Conservation (phyloP, 2,797 vertebrate species). For the Oreonectes daqikongensis region DNA sequence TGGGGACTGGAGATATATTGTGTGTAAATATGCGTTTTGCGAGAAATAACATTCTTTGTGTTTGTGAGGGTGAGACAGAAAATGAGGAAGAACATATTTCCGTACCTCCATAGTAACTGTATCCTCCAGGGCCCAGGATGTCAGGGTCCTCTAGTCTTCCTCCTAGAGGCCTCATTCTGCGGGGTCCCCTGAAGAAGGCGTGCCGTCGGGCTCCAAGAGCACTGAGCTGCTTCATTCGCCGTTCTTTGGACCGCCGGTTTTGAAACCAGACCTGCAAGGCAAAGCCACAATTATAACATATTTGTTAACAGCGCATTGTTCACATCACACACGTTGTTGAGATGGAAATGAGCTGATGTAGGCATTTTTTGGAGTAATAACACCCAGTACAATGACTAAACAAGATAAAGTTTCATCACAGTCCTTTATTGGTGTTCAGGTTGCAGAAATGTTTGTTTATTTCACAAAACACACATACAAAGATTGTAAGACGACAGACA, state of each 20-base stretch:
- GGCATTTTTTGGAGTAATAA: background rate
- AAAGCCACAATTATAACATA: constrained; percentile 18
- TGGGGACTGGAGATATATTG: constrained; percentile 1
- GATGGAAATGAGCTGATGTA: too few relatives aligned
- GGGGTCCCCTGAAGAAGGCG: constrained; percentile 90
- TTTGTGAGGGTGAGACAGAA: background rate
- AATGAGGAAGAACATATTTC: background rate
- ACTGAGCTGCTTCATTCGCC: constrained; percentile 95
- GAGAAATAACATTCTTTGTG: constrained; percentile 31
- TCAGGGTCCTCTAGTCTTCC: constrained; percentile 89
- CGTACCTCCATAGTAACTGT: constrained; percentile 89
- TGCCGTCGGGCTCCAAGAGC: constrained; percentile 89
- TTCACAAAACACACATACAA: background rate
- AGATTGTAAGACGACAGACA: background rate
- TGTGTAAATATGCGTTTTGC: constrained; percentile 9
- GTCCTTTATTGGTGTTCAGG: background rate
- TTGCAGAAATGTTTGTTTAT: too few relatives aligned
- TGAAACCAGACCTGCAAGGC: constrained; percentile 92
- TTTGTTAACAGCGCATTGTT: too few relatives aligned
- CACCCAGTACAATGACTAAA: background rate
- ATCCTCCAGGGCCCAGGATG: constrained; percentile 88
- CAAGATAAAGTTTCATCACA: background rate
- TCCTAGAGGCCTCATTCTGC: constrained; percentile 89
- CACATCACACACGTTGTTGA: too few relatives aligned
- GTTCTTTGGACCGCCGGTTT: constrained; percentile 94